A percentile compares a stretch with the other conserved stretches of the same genome.
Conservation (phyloP, 2,797 vertebrate genomes). For the Onychomys arenicola region DNA sequence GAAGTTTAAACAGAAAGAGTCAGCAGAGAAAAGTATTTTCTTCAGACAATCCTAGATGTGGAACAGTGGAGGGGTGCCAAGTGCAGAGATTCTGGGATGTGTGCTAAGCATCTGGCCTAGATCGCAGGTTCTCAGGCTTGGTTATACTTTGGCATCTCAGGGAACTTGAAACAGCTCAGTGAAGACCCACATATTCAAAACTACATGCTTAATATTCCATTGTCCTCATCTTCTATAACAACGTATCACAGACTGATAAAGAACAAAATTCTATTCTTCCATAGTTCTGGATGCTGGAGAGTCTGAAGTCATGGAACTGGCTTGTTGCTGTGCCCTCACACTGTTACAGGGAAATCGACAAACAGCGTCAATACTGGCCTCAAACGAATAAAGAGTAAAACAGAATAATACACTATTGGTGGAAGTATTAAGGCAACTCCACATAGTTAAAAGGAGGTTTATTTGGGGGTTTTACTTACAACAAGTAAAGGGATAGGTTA, state of each 20-base stretch:
- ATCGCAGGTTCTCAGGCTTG: not conserved
- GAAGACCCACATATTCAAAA: not conserved
- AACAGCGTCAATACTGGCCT: not conserved
- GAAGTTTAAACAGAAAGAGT: not conserved
- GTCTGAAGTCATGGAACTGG: not conserved
- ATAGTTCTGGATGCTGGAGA: not conserved
- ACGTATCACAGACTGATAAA: not conserved
- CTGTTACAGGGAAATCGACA: not conserved
- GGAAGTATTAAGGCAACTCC: no score
- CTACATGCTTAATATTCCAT: not conserved
- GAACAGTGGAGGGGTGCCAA: no score
- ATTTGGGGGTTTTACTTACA: no score
- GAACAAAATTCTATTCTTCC: not conserved
- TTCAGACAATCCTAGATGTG: not conserved
- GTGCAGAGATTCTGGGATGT: no score
- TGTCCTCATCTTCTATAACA: no score
- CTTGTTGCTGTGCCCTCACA: not conserved
- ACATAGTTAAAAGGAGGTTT: no score
- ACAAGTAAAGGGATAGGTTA: no score
- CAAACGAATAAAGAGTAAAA: not conserved
- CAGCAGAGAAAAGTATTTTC: not conserved
- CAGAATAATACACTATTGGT: not conserved
- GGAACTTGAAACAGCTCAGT: not conserved
- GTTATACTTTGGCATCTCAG: not conserved
- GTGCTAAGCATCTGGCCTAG: not conserved